These are phyloP conservation scores for Anseranas semipalmata DNA, from an alignment of 2,113 vertebrate species.

Conservation along the genomic window DNA sequence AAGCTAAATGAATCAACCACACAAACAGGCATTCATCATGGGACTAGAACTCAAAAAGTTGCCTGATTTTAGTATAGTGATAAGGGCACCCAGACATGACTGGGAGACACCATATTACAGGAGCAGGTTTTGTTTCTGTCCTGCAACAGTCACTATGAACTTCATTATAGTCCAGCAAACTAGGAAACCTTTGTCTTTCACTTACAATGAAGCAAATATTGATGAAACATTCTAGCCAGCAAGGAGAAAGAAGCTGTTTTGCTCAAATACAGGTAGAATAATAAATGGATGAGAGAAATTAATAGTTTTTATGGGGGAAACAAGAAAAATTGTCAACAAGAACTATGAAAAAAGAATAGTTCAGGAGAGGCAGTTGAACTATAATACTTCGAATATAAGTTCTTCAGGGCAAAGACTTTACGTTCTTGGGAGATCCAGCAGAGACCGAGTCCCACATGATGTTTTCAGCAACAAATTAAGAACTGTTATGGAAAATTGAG, in stretches of 20 bases:
- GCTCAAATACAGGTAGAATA: neutral
- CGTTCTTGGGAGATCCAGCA: neutral
- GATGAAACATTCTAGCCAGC: neutral
- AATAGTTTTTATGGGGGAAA: neutral
- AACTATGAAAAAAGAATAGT: neutral
- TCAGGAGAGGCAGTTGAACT: neutral
- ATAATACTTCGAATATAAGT: neutral
- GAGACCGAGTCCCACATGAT: neutral
- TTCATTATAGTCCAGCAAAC: neutral
- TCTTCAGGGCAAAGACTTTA: neutral
- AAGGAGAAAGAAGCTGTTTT: neutral
- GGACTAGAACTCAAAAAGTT: neutral
- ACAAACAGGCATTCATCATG: neutral
- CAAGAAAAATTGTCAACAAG: neutral
- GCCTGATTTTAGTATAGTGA: neutral
- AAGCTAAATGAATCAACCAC: accelerated
- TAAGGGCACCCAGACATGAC: neutral
- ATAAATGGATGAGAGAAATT: neutral
- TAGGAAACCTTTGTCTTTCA: neutral
- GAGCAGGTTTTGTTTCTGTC: neutral
- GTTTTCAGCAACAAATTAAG: neutral
- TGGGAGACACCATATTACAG: neutral
- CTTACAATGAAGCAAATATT: neutral
- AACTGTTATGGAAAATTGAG: neutral
- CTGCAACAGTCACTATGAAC: neutral